Evolutionary conservation across 1,140 invertebrate species (phyloP).

Genomic region (Caligus rogercresseyi): DNA sequence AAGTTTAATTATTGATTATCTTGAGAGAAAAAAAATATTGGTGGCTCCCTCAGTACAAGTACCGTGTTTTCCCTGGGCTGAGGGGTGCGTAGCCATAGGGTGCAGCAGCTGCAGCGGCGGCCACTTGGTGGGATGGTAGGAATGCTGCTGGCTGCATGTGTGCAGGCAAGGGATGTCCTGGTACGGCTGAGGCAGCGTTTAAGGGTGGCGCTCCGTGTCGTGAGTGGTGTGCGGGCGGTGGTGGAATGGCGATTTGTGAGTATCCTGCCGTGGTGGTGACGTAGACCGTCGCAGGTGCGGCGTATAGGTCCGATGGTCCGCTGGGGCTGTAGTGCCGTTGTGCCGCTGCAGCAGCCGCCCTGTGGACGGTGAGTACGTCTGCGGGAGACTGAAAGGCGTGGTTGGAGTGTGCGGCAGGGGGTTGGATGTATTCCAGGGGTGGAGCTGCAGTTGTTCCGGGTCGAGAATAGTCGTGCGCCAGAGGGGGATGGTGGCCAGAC

Average conservation of each 20-base stretch:
- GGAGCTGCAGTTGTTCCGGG: not conserved
- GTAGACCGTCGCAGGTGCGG: slow-evolving; percentile 10
- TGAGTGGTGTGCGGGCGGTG: slow-evolving; percentile 31
- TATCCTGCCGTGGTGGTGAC: slow-evolving; percentile 20
- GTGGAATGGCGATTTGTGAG: slow-evolving; percentile 26
- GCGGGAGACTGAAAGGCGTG: not conserved
- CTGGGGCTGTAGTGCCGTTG: not conserved
- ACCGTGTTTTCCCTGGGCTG: slow-evolving; percentile 22
- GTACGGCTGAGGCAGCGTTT: too few relatives aligned
- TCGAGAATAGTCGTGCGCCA: not conserved
- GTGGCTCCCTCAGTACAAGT: slow-evolving; percentile 19
- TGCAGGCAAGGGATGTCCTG: slow-evolving; percentile 30
- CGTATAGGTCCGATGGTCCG: slow-evolving; percentile 8
- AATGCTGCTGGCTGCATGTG: slow-evolving; percentile 30
- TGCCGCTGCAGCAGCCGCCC: not conserved
- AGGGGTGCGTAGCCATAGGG: slow-evolving; percentile 25
- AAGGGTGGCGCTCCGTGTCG: slow-evolving; percentile 26
- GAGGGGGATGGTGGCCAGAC: not conserved
- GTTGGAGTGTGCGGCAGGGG: slow-evolving; percentile 15
- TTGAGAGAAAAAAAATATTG: not conserved
- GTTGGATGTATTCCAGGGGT: slow-evolving; percentile 18
- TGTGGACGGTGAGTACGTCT: not conserved
- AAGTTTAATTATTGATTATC: not conserved
- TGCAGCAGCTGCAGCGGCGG: slow-evolving; percentile 25
- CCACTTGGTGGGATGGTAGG: slow-evolving; percentile 24